These are phyloP conservation scores for Polylopha cassiicola DNA, from an alignment of 2,888 invertebrate species.

Conservation along the genomic window DNA sequence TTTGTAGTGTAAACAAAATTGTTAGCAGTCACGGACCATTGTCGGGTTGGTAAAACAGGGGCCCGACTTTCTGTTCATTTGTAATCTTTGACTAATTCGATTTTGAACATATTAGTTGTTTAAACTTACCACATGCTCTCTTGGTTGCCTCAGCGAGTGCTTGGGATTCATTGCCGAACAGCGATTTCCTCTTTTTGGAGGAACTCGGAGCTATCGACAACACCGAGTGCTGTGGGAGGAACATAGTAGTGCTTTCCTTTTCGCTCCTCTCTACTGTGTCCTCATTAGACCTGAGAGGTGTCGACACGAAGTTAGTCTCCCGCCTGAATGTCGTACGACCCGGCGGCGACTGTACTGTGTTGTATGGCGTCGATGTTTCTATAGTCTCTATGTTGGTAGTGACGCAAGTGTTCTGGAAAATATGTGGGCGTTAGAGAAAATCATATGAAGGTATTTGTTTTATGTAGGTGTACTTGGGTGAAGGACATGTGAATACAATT, in stretches of 20 bases:
- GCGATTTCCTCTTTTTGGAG: slow-evolving; percentile 46
- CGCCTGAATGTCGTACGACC: slow-evolving; percentile 33
- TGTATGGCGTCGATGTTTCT: slow-evolving; percentile 30
- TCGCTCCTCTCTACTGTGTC: slow-evolving; percentile 34
- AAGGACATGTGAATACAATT: no score
- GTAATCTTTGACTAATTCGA: no score
- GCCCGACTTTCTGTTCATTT: no score
- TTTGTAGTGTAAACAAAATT: no score
- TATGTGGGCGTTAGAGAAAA: slow-evolving; percentile 1
- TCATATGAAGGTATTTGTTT: slow-evolving; percentile 1
- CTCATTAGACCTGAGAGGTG: slow-evolving; percentile 35
- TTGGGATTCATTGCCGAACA: slow-evolving; percentile 38
- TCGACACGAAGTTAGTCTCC: slow-evolving; percentile 36
- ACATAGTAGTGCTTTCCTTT: slow-evolving; percentile 28
- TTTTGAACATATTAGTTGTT: no score
- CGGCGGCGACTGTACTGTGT: slow-evolving; percentile 33
- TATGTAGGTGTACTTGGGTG: no score
- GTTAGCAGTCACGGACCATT: no score
- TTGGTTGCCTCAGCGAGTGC: slow-evolving; percentile 26
- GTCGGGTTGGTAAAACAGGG: no score
- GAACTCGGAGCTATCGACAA: slow-evolving; percentile 37
- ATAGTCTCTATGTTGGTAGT: slow-evolving; percentile 33
- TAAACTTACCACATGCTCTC: slow-evolving; percentile 33
- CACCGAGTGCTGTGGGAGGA: slow-evolving; percentile 36
- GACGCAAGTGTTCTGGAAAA: slow-evolving; percentile 36